phyloP scores from a whole-genome alignment of 2,888 invertebrate species.

The Machimus rusticus region DNA sequence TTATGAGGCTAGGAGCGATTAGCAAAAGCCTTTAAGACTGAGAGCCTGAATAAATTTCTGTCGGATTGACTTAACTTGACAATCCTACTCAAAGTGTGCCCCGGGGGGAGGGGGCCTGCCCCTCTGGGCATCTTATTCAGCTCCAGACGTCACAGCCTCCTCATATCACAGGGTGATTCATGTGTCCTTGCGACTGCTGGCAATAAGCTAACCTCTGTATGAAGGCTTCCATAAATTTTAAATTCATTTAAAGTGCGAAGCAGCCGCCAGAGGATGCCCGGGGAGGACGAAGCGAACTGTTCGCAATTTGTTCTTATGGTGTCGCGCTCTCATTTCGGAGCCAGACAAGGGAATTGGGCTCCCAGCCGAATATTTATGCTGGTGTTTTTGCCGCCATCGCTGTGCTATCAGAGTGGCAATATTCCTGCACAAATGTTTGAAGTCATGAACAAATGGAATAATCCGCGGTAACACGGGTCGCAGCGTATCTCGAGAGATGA shows the following conservation, averaged over 20 bases:
- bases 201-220: neutral
- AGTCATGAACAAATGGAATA: slow-evolving; percentile 14
- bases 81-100: neutral
- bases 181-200: neutral
- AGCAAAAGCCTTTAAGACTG: neutral
- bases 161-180: neutral
- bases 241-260: slow-evolving; percentile 14
- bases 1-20: neutral
- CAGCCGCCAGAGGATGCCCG: neutral
- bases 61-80: neutral
- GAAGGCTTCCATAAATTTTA: neutral
- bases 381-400: neutral
- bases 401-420: neutral
- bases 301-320: slow-evolving; percentile 11
- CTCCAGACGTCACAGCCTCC: neutral
- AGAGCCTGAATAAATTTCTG: neutral
- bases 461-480: neutral
- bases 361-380: slow-evolving; percentile 11
- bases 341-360: neutral
- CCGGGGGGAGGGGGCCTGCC: neutral
- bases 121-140: neutral
- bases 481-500: neutral
- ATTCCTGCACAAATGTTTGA: slow-evolving; percentile 4
- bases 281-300: neutral
- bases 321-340: neutral